A percentile compares a stretch with the other conserved stretches of the same genome.
Conservation (phyloP, 2,888 invertebrate species). For the Eupithecia pulchellata region DNA sequence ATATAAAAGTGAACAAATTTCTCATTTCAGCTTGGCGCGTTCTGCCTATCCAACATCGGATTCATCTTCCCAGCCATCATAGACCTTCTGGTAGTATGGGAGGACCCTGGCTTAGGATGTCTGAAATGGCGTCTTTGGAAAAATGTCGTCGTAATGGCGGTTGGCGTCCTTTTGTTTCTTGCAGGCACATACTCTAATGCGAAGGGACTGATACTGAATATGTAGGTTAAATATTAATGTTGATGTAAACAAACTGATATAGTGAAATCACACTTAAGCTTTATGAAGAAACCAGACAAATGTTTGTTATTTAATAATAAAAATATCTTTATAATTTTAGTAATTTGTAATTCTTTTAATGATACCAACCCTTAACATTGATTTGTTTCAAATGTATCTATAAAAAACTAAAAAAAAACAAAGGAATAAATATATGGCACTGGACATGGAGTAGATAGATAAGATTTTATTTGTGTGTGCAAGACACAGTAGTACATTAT, state of each 20-base stretch:
- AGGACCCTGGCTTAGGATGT: constrained; percentile 69
- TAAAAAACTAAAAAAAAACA: neutral
- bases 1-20: too few species aligned
- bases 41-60: constrained; percentile 78
- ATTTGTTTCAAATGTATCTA: neutral
- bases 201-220: constrained; percentile 65
- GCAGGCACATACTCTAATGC: constrained; percentile 75
- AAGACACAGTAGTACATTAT: too few species aligned
- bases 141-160: constrained; percentile 60
- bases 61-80: constrained; percentile 78
- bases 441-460: neutral
- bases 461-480: neutral
- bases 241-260: neutral
- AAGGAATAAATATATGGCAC: neutral
- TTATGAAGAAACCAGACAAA: too few species aligned
- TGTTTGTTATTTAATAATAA: neutral
- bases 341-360: neutral
- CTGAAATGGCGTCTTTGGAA: constrained; percentile 73
- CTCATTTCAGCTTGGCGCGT: constrained; percentile 71
- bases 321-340: neutral
- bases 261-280: neutral
- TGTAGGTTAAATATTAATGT: constrained; percentile 49
- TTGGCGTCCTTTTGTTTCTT: constrained; percentile 68
- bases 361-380: neutral
- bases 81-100: constrained; percentile 74